A percentile compares a stretch with the other conserved stretches of the same genome.
Conservation (phyloP, 2,797 vertebrate species). For the Diplodus puntazzo region DNA sequence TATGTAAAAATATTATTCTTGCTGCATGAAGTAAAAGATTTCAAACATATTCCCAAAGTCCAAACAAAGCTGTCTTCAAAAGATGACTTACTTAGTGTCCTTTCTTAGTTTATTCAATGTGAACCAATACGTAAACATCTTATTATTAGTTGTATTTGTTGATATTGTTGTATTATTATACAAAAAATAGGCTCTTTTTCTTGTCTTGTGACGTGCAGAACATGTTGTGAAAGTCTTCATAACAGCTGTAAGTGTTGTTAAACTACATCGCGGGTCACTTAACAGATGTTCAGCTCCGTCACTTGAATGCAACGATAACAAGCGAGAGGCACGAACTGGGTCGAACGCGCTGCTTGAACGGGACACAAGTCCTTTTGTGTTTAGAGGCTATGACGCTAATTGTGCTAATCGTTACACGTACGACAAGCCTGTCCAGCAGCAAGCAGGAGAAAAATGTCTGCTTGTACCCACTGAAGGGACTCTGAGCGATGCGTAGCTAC, state of each 20-base stretch:
- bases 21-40: not conserved
- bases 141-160: not conserved
- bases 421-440: constrained; percentile 31
- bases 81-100: not conserved
- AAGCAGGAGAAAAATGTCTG: not conserved
- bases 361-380: constrained; percentile 28
- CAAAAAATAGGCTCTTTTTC: not conserved
- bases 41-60: not conserved
- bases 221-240: not conserved
- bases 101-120: not conserved
- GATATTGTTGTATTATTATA: no score
- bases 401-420: constrained; percentile 6
- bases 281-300: constrained; percentile 14
- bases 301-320: not conserved
- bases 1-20: not conserved
- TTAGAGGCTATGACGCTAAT: not conserved
- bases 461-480: not conserved
- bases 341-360: not conserved
- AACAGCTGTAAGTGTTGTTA: constrained; percentile 3
- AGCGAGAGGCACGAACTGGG: not conserved
- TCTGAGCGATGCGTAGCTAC: constrained; percentile 10
- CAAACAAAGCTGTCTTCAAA: not conserved
- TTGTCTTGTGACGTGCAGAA: no score
- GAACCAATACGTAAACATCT: not conserved
- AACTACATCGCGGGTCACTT: not conserved